A percentile compares a stretch with the other conserved stretches of the same genome.
Conservation (phyloP, 2,888 invertebrate genomes). For the Omphaloscelis lunosa region DNA sequence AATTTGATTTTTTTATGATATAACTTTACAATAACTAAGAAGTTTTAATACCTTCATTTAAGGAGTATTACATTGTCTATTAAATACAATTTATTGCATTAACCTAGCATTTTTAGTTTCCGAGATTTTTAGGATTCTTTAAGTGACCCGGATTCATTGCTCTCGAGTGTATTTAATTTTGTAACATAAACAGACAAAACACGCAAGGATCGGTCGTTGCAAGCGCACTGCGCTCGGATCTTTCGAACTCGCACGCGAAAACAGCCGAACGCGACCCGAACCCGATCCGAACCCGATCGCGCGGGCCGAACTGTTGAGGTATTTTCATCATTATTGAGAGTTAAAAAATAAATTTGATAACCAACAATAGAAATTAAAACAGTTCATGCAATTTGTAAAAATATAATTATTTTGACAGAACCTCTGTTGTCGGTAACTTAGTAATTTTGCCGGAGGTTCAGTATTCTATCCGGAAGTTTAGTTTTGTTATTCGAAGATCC, state of each 20-base stretch:
- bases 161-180: slow-evolving; percentile 9
- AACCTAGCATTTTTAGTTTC: too few species aligned
- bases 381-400: neutral
- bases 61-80: too few species aligned
- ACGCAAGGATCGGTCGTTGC: slow-evolving; percentile 8
- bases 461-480: neutral
- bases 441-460: too few species aligned
- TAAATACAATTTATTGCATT: too few species aligned
- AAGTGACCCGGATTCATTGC: too few species aligned
- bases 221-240: slow-evolving; percentile 7
- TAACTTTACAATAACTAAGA: too few species aligned
- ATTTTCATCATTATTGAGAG: neutral
- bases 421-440: too few species aligned
- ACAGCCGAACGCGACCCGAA: slow-evolving; percentile 4
- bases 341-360: slow-evolving; percentile 16
- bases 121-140: too few species aligned
- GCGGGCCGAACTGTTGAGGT: neutral
- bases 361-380: slow-evolving; percentile 6
- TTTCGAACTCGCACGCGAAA: slow-evolving; percentile 11
- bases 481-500: neutral
- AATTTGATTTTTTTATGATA: too few species aligned
- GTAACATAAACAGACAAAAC: slow-evolving; percentile 12
- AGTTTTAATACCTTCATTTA: too few species aligned
- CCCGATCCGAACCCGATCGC: neutral
- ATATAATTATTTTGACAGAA: neutral